Conservation (phyloP, 2,888 invertebrate genomes). For the Eristalinus aeneus region DNA sequence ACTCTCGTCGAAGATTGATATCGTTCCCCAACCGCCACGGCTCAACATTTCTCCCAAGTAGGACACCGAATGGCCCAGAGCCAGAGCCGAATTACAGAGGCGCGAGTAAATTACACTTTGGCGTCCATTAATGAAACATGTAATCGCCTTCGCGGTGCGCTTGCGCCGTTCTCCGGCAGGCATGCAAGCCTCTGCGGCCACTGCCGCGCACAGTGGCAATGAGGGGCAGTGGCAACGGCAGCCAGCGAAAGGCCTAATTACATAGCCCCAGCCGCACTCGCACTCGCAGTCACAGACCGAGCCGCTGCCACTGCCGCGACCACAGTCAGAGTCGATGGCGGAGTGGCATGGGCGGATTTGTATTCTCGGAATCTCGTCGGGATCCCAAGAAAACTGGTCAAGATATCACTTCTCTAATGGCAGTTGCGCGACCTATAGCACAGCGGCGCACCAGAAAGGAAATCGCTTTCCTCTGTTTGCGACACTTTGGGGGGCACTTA, state of each 20-base stretch:
- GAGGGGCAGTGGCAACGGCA: constrained; percentile 15
- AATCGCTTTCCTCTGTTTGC: constrained; percentile 39
- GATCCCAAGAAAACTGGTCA: constrained; percentile 55
- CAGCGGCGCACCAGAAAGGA: not conserved
- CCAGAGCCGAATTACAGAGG: constrained; percentile 63
- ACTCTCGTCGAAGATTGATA: constrained; percentile 48
- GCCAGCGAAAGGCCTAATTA: constrained; percentile 61
- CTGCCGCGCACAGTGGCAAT: constrained; percentile 38
- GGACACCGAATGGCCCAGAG: constrained; percentile 66
- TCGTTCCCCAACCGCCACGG: constrained; percentile 17
- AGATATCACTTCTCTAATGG: constrained; percentile 41
- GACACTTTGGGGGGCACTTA: constrained; percentile 62
- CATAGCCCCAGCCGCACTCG: constrained; percentile 4
- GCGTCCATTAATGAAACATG: constrained; percentile 64
- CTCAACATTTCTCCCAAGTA: constrained; percentile 43
- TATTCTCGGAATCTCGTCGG: constrained; percentile 48
- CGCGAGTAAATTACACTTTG: constrained; percentile 69
- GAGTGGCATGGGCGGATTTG: constrained; percentile 15
- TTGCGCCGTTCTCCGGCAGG: constrained; percentile 10
- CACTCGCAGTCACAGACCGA: no score
- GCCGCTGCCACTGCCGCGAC: no score
- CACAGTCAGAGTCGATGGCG: no score
- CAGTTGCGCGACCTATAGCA: constrained; percentile 1
- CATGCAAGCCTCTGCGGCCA: not conserved
- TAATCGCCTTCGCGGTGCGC: constrained; percentile 60